A percentile compares a stretch with the other conserved stretches of the same genome.
Conservation (phyloP, 2,797 vertebrate species). For the Emydoidea blandingii region DNA sequence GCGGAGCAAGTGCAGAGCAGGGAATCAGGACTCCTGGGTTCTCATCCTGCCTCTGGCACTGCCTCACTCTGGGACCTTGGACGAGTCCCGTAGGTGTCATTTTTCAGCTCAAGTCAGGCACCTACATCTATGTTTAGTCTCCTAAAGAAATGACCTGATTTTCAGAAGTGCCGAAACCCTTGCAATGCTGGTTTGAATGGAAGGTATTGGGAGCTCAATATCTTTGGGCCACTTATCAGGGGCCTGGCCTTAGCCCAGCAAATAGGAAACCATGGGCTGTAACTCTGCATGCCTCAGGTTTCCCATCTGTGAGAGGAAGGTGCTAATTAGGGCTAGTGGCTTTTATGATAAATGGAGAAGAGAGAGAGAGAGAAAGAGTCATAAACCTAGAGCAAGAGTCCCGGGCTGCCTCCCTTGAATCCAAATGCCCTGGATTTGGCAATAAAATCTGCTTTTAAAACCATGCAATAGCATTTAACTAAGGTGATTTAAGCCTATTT, state of each 20-base stretch:
- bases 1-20: background rate
- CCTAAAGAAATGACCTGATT: background rate
- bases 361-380: background rate
- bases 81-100: background rate
- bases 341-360: background rate
- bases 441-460: background rate
- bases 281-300: background rate
- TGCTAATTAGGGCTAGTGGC: background rate
- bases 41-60: background rate
- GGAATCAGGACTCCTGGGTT: background rate
- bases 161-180: background rate
- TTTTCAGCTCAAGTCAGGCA: background rate
- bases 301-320: background rate
- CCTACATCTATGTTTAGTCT: background rate
- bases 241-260: background rate
- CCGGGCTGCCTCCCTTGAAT: background rate
- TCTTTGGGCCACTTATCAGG: background rate
- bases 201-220: background rate
- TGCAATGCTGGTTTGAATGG: background rate
- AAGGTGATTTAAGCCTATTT: background rate
- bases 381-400: background rate
- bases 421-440: background rate
- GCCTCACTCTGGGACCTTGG: background rate
- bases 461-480: background rate
- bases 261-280: background rate